Evolutionary conservation across 2,797 vertebrate species (phyloP).

Genomic region (Pseudotriccus pelzelni): DNA sequence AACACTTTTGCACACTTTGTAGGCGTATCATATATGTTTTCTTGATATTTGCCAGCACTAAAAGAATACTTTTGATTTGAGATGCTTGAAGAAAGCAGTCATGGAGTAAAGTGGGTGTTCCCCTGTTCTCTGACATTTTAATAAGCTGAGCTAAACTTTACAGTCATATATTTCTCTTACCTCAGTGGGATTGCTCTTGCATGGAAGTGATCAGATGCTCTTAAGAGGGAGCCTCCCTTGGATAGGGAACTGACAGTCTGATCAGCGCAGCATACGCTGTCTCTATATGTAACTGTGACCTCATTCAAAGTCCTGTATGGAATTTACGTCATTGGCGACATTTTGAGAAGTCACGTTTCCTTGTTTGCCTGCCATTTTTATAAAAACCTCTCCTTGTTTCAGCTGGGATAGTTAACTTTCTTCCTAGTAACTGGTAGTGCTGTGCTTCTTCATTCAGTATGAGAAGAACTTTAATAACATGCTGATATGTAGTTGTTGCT

Average conservation of each 20-base stretch:
- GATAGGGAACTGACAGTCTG: not conserved
- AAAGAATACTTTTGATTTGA: not conserved
- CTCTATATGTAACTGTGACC: not conserved
- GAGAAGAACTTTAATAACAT: not conserved
- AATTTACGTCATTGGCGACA: not conserved
- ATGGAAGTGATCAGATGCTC: not conserved
- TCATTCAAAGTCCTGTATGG: not conserved
- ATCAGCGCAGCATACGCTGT: not conserved
- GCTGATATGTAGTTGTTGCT: not conserved
- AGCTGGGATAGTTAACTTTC: not conserved
- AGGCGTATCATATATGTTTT: not conserved
- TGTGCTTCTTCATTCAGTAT: not conserved
- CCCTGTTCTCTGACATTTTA: constrained; percentile 4
- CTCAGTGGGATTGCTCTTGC: not conserved
- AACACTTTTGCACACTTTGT: not conserved
- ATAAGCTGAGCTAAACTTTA: constrained; percentile 31
- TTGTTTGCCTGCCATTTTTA: not conserved
- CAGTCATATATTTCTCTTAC: not conserved
- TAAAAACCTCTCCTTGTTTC: not conserved
- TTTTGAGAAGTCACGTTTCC: not conserved
- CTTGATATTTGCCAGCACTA: not conserved
- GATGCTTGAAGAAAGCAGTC: not conserved
- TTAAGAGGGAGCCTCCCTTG: not conserved
- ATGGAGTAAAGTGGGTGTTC: constrained; percentile 9
- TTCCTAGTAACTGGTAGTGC: not conserved